phyloP scores from a whole-genome alignment of 1,140 invertebrate species.

The Papilio helenus region DNA sequence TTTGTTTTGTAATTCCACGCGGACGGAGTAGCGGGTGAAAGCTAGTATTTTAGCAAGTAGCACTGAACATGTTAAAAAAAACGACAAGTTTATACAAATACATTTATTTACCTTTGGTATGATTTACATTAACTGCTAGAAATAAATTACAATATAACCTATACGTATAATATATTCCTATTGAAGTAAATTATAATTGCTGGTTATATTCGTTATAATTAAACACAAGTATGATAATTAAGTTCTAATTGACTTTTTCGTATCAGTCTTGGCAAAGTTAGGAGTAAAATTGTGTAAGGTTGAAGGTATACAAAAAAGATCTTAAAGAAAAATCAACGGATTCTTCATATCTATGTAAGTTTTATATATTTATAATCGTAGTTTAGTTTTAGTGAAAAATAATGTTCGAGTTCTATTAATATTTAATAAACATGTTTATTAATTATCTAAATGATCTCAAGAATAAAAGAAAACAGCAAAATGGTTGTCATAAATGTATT shows the following conservation, averaged over 20 bases:
- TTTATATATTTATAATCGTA: too few relatives aligned
- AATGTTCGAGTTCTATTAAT: background rate
- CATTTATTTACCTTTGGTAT: slow-evolving; percentile 74
- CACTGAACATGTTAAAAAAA: slow-evolving; percentile 22
- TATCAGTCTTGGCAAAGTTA: slow-evolving; percentile 69
- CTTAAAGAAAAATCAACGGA: too few relatives aligned
- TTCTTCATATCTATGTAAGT: too few relatives aligned
- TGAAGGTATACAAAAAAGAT: background rate
- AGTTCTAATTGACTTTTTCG: slow-evolving; percentile 74
- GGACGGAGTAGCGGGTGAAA: too few relatives aligned
- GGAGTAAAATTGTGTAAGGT: slow-evolving; percentile 11
- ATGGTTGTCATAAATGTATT: background rate
- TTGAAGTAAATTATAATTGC: slow-evolving; percentile 28
- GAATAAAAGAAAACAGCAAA: background rate
- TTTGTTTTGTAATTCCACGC: too few relatives aligned
- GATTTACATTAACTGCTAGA: slow-evolving; percentile 48
- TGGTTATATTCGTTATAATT: slow-evolving; percentile 28
- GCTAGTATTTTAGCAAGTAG: background rate
- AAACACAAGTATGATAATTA: slow-evolving; percentile 46
- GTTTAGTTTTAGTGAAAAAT: too few relatives aligned
- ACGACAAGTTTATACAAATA: slow-evolving; percentile 47
- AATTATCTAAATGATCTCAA: background rate
- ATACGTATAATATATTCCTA: slow-evolving; percentile 42
- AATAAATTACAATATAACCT: slow-evolving; percentile 51
- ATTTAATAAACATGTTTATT: too few relatives aligned